Conservation (phyloP, 2,888 invertebrate species). For the Agrilus cyanescens region DNA sequence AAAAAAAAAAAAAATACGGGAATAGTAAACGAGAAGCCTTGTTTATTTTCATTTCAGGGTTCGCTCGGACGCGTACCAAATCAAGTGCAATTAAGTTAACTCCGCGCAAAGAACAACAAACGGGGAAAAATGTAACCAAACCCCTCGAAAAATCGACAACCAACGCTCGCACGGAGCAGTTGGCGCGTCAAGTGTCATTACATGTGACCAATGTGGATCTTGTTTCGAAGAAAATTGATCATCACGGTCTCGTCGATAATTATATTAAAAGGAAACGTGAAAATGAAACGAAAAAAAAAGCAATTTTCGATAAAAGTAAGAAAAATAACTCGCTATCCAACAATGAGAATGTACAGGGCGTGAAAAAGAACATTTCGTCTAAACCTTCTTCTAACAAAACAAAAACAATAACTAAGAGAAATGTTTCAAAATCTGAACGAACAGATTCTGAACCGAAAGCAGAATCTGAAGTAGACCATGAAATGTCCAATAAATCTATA, state of each 20-base stretch:
- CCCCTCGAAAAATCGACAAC: slow-evolving; percentile 5
- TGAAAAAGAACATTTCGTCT: slow-evolving; percentile 3
- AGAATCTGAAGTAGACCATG: not conserved
- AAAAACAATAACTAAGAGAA: slow-evolving; percentile 2
- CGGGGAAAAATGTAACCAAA: not conserved
- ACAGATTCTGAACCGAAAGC: not conserved
- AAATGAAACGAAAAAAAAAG: slow-evolving; percentile 8
- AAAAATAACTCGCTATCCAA: slow-evolving; percentile 4
- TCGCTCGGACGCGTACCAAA: too few species aligned
- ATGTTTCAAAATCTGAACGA: not conserved
- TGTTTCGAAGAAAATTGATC: not conserved
- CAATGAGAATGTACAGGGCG: slow-evolving; percentile 1
- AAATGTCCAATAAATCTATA: slow-evolving; percentile 1
- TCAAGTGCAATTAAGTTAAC: too few species aligned
- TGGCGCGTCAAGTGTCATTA: too few species aligned
- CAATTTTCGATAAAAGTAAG: slow-evolving; percentile 9
- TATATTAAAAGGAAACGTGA: slow-evolving; percentile 1
- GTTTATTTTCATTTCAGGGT: too few species aligned
- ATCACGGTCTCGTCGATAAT: not conserved
- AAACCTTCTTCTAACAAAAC: slow-evolving; percentile 5
- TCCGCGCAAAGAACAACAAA: not conserved
- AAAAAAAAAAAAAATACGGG: too few species aligned
- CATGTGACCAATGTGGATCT: too few species aligned
- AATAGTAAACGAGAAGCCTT: too few species aligned
- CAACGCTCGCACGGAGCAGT: not conserved